Base-by-base conservation (phyloP, 2,888 invertebrate genomes). In the Andrena marginata region DNA sequence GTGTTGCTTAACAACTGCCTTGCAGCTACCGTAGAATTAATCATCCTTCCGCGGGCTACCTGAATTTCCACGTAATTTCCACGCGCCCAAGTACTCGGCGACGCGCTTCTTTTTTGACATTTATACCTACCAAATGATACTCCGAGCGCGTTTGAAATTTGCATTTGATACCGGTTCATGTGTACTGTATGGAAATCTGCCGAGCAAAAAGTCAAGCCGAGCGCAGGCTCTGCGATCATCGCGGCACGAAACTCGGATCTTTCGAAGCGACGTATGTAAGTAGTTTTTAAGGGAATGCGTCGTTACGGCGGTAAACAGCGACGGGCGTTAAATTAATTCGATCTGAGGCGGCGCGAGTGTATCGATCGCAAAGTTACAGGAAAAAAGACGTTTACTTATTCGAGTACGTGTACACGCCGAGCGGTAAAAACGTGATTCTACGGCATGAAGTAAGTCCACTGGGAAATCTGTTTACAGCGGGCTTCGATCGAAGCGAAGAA, bases 121-220 rank as follows among this genome's bases (percentile, higher is more conserved):
- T 33, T 26, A 48, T 16, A 2, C 59, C 31, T 31, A 31, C 31
- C 3, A 7, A 60, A 60, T 3, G 60, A 31, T 31, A 33, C 60
- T 31, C 13, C n/a, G 31, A 60, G 16, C 16, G 60, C 31, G n/a
- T 31, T 60, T 31, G 60, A 60, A 31, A 60, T 60, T 60, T 60
- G 60, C 60, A 60, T 60, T 31, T n/a, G 31, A 60, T 60, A 60
- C 60, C 60, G 60, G 60, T 60, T 60, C 29, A 1, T 5, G n/a
- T 5, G 64, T 16, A 10, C 35, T 10, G 10, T n/a, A 29, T 49
- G 29, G 16, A 49, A 10, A 33, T 70, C 20, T 31, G 70, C 13
- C 59, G n/a, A 31, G 51, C 13, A 26, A 64, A 64, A 72, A 42
- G 2, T 54, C 3, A 0, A 48, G 5, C 8, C 8, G 59, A 33